Evolutionary conservation across 2,797 vertebrate species (phyloP).

Genomic region (Pitangus sulphuratus): DNA sequence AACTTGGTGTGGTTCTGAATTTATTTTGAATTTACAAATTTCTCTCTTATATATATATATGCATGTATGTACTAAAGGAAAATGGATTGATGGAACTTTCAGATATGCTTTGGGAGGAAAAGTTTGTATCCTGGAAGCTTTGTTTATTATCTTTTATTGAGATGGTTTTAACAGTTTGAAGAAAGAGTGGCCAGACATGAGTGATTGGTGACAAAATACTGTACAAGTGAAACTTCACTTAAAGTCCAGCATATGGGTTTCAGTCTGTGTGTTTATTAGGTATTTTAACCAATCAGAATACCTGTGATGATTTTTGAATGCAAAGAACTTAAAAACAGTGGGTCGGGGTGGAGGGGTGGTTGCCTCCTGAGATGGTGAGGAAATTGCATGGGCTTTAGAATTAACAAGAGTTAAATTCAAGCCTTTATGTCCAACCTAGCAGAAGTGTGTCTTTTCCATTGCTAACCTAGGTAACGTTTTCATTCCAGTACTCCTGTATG

Average conservation of each 20-base stretch:
- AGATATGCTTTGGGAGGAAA: background rate
- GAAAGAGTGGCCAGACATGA: background rate
- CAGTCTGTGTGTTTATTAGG: background rate
- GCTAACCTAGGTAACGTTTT: background rate
- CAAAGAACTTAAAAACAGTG: background rate
- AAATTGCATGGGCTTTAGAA: background rate
- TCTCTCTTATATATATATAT: background rate
- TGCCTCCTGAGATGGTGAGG: background rate
- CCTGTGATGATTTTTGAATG: background rate
- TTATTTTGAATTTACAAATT: background rate
- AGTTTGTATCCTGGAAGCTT: background rate
- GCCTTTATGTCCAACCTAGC: background rate
- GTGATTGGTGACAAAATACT: background rate
- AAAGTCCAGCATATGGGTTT: background rate
- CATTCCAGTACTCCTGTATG: background rate
- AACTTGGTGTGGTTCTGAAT: background rate
- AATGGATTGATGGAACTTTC: background rate
- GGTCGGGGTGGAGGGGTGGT: accelerated
- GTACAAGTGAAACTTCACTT: background rate
- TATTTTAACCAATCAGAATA: background rate
- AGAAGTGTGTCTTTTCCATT: background rate
- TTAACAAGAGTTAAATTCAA: background rate
- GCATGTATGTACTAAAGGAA: background rate
- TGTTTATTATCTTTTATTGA: background rate
- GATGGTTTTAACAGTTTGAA: background rate